These are phyloP conservation scores for Mayetiola destructor DNA, from an alignment of 2,888 invertebrate species.

Conservation along the genomic window DNA sequence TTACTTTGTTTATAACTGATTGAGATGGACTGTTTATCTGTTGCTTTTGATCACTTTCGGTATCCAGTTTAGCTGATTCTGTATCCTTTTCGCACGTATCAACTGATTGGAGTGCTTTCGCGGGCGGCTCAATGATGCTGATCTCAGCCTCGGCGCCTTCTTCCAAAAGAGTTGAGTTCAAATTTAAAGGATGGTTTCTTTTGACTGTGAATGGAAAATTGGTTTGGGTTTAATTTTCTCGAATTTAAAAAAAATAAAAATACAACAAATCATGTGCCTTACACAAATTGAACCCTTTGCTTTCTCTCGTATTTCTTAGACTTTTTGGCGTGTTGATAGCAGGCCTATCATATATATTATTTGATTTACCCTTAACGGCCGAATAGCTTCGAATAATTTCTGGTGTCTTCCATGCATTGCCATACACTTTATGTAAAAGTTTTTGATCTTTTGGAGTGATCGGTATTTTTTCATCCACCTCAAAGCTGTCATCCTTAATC, in stretches of 20 bases:
- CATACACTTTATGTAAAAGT: slow-evolving; percentile 25
- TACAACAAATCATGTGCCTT: no score
- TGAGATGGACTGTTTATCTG: neutral
- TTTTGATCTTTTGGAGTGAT: slow-evolving; percentile 4
- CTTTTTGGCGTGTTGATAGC: neutral
- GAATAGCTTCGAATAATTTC: slow-evolving; percentile 26
- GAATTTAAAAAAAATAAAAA: no score
- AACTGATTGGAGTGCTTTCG: neutral
- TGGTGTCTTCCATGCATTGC: slow-evolving; percentile 32
- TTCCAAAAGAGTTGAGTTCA: neutral
- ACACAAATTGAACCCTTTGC: slow-evolving; percentile 4
- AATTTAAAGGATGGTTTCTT: neutral
- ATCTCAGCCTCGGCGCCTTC: slow-evolving; percentile 1
- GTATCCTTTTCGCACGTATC: neutral
- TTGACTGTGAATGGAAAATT: neutral
- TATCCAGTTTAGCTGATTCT: neutral
- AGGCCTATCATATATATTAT: neutral
- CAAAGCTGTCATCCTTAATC: neutral
- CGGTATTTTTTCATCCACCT: slow-evolving; percentile 2
- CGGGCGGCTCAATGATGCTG: neutral
- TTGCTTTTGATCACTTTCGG: neutral
- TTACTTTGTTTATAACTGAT: neutral
- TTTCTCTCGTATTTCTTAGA: neutral
- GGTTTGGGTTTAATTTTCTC: neutral
- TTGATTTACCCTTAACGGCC: neutral